These are phyloP conservation scores for Drosophila paucipuncta DNA, from an alignment of 2,888 invertebrate species.

Conservation along the genomic window DNA sequence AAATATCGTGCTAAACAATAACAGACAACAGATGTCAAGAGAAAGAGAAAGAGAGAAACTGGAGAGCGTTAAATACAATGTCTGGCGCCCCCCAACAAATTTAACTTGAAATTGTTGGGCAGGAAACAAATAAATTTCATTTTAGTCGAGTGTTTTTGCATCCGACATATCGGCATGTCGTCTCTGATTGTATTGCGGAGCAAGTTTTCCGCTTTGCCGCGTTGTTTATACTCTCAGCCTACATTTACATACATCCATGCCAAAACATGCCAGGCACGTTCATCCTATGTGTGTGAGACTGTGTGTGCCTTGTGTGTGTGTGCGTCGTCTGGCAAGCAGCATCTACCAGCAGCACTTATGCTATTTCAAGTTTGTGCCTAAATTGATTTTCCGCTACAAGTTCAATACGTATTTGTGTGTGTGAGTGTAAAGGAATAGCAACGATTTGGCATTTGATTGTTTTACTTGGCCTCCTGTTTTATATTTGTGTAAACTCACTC, in stretches of 20 bases:
- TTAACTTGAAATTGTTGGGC: slow-evolving; percentile 53
- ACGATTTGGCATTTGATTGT: slow-evolving; percentile 66
- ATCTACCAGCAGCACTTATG: slow-evolving; percentile 71
- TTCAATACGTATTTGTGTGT: slow-evolving; percentile 46
- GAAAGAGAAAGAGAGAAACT: background rate
- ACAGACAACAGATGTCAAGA: background rate
- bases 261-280: slow-evolving; percentile 44
- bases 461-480: slow-evolving; percentile 49
- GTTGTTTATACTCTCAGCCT: slow-evolving; percentile 45
- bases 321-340: slow-evolving; percentile 43
- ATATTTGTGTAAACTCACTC: slow-evolving; percentile 30
- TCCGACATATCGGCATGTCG: slow-evolving; percentile 42
- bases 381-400: slow-evolving; percentile 78
- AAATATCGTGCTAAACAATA: slow-evolving; percentile 45
- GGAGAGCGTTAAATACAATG: slow-evolving; percentile 23
- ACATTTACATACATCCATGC: slow-evolving; percentile 60
- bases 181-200: slow-evolving; percentile 68
- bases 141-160: slow-evolving; percentile 69
- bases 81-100: slow-evolving; percentile 20
- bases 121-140: slow-evolving; percentile 77
- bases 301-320: slow-evolving; percentile 2
- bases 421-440: background rate
- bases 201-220: slow-evolving; percentile 75
- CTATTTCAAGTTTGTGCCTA: slow-evolving; percentile 67
- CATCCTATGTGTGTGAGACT: slow-evolving; percentile 5